Evolutionary conservation across 2,113 vertebrate genomes (phyloP), one percentile per base, ranked within the genome.

Genomic region (Rhinoderma darwinii): DNA sequence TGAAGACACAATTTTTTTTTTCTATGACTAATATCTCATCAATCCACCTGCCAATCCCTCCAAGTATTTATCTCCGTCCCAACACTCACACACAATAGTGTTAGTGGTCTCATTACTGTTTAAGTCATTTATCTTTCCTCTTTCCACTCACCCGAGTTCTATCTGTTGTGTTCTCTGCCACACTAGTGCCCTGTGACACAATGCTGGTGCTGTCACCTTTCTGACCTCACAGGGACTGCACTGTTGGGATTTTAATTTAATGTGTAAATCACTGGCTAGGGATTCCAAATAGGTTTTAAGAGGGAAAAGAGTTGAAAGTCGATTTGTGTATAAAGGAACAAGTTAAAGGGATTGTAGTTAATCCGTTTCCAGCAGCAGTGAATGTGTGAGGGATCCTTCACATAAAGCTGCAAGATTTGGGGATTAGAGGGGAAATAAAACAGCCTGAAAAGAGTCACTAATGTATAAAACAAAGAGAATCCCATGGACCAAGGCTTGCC

Each of bases 281-380:
- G 79, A 87, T 82, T 61, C 70, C 79, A 87, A 87, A 87, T 87
- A 73, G 79, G 78, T 59, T 82, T 87, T 95, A 95, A 96, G 95
- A 94, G 86, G 86, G 51, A 87, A 96, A 95, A 94, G 95, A 95
- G 95, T 95, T 95, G 94, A 94, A 95, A 96, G 95, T 96, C 94
- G 95, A 96, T 96, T 96, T 96, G 95, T 96, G 93, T 95, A 94
- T 95, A 96, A 96, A 96, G 95, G 94, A 94, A 92, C 89, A 89
- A 93, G 94, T 95, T 95, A 96, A 95, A 95, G 93, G 94, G 95
- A 96, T 96, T 95, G 93, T 81, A 89, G 89, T 89, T 95, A 96
- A 96, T 96, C 95, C 95, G 92, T 94, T 95, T 92, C 91, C 94
- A 93, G 94, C 94, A 92, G 95, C 95, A 94, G 68, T 95, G 95